Conservation (phyloP, 2,113 vertebrate species). For the Pipra filicauda region DNA sequence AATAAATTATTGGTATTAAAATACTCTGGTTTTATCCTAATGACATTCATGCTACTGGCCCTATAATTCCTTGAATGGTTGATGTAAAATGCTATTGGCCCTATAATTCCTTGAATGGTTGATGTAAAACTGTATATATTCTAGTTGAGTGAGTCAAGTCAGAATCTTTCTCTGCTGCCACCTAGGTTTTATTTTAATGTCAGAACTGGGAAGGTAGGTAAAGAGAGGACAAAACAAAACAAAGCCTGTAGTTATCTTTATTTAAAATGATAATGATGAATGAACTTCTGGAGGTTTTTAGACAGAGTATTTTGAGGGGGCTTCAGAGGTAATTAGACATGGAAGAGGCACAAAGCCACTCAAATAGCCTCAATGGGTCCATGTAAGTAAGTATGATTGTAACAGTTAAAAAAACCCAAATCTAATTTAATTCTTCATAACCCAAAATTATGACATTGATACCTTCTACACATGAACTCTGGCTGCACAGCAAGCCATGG, state of each 20-base stretch:
- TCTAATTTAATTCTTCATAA: neutral
- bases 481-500: neutral
- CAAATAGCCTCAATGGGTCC: too few relatives aligned
- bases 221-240: neutral
- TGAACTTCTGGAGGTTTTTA: neutral
- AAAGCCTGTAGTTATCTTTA: neutral
- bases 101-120: neutral
- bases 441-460: neutral
- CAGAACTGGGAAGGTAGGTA: neutral
- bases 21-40: rapidly evolving
- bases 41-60: neutral
- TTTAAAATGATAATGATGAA: neutral
- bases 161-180: neutral
- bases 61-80: neutral
- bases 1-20: neutral
- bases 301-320: neutral
- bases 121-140: neutral
- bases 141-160: neutral
- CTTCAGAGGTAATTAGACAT: neutral
- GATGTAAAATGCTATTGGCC: neutral
- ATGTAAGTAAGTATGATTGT: neutral
- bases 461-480: neutral
- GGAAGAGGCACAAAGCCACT: neutral
- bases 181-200: neutral
- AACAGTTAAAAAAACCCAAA: neutral